Base-by-base conservation (phyloP, 2,113 vertebrate genomes). In the Scomber scombrus region DNA sequence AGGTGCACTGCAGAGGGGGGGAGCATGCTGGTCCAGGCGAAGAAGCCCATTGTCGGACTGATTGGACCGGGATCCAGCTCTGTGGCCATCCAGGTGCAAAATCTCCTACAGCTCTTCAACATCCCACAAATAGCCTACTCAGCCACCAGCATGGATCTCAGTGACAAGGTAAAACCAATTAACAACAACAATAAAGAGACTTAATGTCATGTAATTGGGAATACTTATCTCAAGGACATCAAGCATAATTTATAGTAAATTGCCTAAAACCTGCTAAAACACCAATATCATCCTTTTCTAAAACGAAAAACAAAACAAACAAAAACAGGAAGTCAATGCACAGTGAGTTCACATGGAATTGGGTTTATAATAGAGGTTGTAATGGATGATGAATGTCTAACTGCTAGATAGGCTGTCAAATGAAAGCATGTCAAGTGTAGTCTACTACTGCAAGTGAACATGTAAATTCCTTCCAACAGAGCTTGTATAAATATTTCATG, bases 91-190 rank as follows among this genome's bases (percentile, higher is more conserved):
- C 98, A 99, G 92, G 98, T 99, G 51, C 98, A 99, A 88, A 99
- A 99, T 79, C 93, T 99, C 75, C 95, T 99, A 19, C 98, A 99
- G 88, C 97, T 99, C 85, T 99, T 99, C 92, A 99, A 99, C 95
- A 99, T 99, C 95, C 98, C 98, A 82, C 98, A 99, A 89, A 99
- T 99, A 76, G 98, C 98, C 71, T 99, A 99, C 91, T 99, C 98
- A 1, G 98, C 98, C 85, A 99, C 98, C 12, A 99, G 98, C 91
- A 98, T 99, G 98, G 98, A 99, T 89, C 93, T 99, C 86, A 99
- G 98, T 0, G 98, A 99, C 92, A 99, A 99, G 94, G 93, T 93
- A 52, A 57, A 56, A 52, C 0, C 34, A 47, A 9, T 11, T 34
- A 31, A 49, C 23, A 56, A 56, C 57, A 34, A 43, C 7, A 18